Evolutionary conservation across 2,797 vertebrate species (phyloP), one percentile per base, ranked within the genome.

Genomic region (Zalophus californianus): DNA sequence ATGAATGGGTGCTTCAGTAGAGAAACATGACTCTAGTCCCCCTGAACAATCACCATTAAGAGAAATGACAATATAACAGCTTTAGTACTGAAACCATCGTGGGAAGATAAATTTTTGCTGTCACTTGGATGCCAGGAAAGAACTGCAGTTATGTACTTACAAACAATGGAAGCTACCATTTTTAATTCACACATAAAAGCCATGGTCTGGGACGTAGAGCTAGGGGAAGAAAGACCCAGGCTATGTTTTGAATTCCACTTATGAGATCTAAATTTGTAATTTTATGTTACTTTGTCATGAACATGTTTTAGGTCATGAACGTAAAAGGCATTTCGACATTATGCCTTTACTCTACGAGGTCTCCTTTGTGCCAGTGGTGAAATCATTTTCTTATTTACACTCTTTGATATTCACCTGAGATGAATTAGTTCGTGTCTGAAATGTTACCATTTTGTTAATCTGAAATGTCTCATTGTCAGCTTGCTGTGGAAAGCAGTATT

Each of bases 381-480:
- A 96, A 80, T 96, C 23, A 90, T 97, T 95, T 96, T 92, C 80
- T 95, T 97, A 92, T 96, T 97, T 94, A 83, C 12, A 75, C 41
- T 84, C 38, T 88, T 72, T 88, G 90, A 35, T 96, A 89, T 27
- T 97, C 75, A 86, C 94, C 52, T 44, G 93, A 95, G 80, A 95
- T 95, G 79, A 89, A 94, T 97, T 87, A 90, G 73, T 86, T 83
- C 21, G 0, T 29, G n/a, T 96, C 75, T 91, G 90, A 96, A 93
- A 88, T 94, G 91, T 95, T 95, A 88, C 83, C 88, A 80, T 96
- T 96, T 96, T 95, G 86, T 96, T 97, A 68, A 85, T 94, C 72
- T 93, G 68, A 95, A 93, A 88, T 60, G 91, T 84, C 96, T 96
- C 83, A 79, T 97, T 95, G 97, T 96, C 96, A 89, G 86, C 56